Evolutionary conservation across 1,140 invertebrate genomes (phyloP).

Genomic region (Zaprionus inermis): DNA sequence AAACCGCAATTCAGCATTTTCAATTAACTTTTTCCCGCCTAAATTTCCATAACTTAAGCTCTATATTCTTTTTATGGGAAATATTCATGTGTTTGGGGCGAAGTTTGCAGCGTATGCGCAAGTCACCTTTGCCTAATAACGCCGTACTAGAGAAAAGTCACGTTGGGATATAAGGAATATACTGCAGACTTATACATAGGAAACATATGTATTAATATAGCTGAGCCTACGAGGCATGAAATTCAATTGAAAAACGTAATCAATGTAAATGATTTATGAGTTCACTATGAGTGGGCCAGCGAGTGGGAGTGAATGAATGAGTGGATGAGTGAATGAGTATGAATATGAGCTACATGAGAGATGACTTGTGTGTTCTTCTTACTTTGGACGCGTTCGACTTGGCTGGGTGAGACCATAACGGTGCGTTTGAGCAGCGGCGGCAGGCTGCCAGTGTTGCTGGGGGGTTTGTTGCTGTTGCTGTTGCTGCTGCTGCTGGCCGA

Average conservation of each 20-base stretch:
- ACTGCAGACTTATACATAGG: neutral
- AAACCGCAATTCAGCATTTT: constrained; percentile 40
- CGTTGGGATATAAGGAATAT: constrained; percentile 26
- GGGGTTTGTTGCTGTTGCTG: constrained; percentile 20
- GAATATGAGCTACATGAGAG: constrained; percentile 1
- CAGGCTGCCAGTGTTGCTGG: constrained; percentile 10
- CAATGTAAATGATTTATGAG: constrained; percentile 60
- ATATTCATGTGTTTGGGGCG: neutral
- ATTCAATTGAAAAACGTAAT: constrained; percentile 47
- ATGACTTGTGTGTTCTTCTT: constrained; percentile 69
- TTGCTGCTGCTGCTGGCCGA: constrained; percentile 34
- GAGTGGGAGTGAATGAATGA: constrained; percentile 12
- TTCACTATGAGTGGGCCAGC: constrained; percentile 13
- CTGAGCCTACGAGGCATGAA: constrained; percentile 22
- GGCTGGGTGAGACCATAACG: constrained; percentile 50
- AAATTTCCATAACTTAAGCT: constrained; percentile 16
- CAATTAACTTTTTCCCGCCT: constrained; percentile 11
- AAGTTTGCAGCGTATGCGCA: constrained; percentile 12
- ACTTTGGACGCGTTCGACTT: constrained; percentile 73
- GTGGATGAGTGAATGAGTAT: constrained; percentile 12
- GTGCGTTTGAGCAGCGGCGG: constrained; percentile 57
- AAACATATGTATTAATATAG: constrained; percentile 19
- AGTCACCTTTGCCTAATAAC: constrained; percentile 55
- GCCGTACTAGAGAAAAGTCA: constrained; percentile 26
- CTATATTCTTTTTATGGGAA: constrained; percentile 5